Evolutionary conservation across 2,113 vertebrate species (phyloP), one percentile per base, ranked within the genome.

Genomic region (Microtus richardsoni): DNA sequence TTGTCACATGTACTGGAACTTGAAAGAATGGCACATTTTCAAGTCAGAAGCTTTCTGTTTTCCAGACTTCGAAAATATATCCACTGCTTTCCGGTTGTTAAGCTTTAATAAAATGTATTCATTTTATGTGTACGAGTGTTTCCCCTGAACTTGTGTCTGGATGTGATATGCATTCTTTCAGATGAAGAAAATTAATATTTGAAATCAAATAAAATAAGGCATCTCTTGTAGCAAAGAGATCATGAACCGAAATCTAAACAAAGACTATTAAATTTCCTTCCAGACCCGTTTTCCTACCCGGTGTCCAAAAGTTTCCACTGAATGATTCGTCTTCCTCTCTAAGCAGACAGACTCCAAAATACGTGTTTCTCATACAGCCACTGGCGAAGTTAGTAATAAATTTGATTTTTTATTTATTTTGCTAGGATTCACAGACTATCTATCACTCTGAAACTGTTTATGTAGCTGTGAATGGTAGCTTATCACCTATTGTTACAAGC

Each of bases 21-120:
- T 77, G n/a, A 74, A 91, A 78, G 60, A 86, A 41, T 24, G 30
- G 47, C 12, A 28, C 28, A 4, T 54, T 73, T 94, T 87, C 87
- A 70, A 79, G 54, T 44, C 9, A 28, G 39, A 92, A 8, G 24
- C 52, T 88, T 91, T 84, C 36, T 89, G 93, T 47, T 44, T 68
- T 64, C 16, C 3, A 39, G 70, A 16, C 12, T 97, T 96, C 84
- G 95, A 33, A 89, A 89, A 91, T 89, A 83, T 86, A 85, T 89
- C 93, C 60, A 66, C 39, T 47, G 7, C 5, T 83, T 83, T 83
- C 22, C 8, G 1, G 16, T 89, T 97, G 13, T 93, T 52, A 44
- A 79, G 3, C 9, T 36, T 95, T 58, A 36, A 79, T 71, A 71
- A 71, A 71, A 36, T 3, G 2, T 58, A 28, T 41, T 39, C 5